These are phyloP conservation scores for Crax fasciolata DNA, from an alignment of 2,797 vertebrate species.

Conservation along the genomic window DNA sequence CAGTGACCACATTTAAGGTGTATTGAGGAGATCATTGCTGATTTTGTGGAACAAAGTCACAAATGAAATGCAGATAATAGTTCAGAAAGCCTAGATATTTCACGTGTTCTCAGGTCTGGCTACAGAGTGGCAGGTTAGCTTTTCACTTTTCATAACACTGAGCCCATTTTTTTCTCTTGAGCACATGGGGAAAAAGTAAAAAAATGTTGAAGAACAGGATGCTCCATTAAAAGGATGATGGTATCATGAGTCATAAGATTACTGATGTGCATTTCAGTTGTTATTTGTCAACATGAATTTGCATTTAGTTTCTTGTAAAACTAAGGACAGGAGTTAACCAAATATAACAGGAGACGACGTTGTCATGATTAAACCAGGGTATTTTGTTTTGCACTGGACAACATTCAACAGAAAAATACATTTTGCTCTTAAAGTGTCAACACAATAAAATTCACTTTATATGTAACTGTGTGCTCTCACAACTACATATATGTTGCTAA, in stretches of 20 bases:
- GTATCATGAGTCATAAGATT: rapidly evolving
- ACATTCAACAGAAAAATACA: background rate
- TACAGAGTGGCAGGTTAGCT: background rate
- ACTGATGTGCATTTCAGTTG: background rate
- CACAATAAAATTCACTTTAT: background rate
- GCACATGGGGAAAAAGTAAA: background rate
- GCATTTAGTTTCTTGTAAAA: background rate
- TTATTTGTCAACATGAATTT: background rate
- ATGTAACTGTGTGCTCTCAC: background rate
- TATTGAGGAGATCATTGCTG: background rate
- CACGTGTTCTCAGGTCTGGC: background rate
- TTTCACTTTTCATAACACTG: background rate
- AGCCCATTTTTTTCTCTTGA: background rate
- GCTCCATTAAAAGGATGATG: background rate
- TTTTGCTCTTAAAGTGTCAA: background rate
- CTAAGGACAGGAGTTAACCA: background rate
- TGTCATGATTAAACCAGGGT: background rate
- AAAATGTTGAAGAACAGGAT: background rate
- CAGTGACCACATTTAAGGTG: background rate
- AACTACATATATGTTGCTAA: rapidly evolving
- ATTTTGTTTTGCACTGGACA: background rate
- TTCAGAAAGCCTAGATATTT: background rate
- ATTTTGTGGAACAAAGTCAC: background rate
- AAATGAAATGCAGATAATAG: background rate
- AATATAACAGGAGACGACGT: background rate